phyloP scores from a whole-genome alignment of 1,140 invertebrate genomes.

The Lutraria rhynchaena region DNA sequence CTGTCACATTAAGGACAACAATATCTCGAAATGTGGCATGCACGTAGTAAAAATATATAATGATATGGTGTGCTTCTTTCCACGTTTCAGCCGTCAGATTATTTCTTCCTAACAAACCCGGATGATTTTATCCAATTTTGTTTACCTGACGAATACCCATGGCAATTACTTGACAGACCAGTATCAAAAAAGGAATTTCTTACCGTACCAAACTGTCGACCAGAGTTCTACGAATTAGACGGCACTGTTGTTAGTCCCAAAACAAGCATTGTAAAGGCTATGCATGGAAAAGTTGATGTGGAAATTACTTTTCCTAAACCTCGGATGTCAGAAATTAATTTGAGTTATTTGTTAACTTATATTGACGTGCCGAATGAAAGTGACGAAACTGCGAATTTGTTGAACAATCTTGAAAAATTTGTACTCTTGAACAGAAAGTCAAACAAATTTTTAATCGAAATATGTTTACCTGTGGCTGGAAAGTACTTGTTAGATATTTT shows the following conservation, averaged over 20 bases:
- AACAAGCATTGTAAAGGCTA: conserved; percentile 8
- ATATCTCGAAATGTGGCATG: no score
- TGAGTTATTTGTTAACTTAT: conserved; percentile 1
- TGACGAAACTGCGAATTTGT: neutral
- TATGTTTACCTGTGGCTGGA: conserved; percentile 35
- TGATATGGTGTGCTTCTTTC: neutral
- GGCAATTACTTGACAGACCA: conserved; percentile 51
- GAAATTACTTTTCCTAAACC: conserved; percentile 38
- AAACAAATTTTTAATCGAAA: conserved; percentile 29
- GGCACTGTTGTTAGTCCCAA: conserved; percentile 15
- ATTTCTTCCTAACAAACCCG: conserved; percentile 52
- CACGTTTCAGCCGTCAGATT: conserved; percentile 51
- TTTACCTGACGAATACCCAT: conserved; percentile 40
- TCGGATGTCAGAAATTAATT: conserved; percentile 19
- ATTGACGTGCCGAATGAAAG: conserved; percentile 5
- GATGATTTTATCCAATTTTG: conserved; percentile 34
- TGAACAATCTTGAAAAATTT: conserved; percentile 36
- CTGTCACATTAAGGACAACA: no score
- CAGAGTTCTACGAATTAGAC: conserved; percentile 40
- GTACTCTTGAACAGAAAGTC: conserved; percentile 57
- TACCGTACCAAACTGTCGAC: conserved; percentile 9
- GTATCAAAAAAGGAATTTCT: conserved; percentile 35
- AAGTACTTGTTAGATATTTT: conserved; percentile 49
- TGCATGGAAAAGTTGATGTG: conserved; percentile 33
- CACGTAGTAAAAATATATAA: neutral